Conservation (phyloP, 2,888 invertebrate genomes). For the Alsophila aescularia region DNA sequence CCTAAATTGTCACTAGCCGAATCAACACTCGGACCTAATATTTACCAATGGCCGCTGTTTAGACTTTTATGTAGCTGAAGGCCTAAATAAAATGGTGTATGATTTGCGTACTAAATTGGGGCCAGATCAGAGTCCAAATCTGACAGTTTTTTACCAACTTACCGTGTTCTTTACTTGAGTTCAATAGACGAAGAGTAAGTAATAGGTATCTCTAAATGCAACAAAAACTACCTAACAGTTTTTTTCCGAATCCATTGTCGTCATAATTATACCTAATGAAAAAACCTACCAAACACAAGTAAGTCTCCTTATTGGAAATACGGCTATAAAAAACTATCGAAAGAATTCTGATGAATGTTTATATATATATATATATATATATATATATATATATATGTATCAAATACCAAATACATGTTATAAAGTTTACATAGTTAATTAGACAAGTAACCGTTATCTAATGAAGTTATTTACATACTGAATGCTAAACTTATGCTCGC, state of each 20-base stretch:
- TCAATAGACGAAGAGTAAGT: background rate
- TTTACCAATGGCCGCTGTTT: slow-evolving; percentile 3
- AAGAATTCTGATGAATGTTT: background rate
- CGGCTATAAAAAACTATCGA: background rate
- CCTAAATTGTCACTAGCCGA: background rate
- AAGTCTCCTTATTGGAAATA: no score
- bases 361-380: no score
- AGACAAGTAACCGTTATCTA: slow-evolving; percentile 28
- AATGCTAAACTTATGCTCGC: slow-evolving; percentile 21
- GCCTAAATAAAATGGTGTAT: background rate
- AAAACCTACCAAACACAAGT: background rate
- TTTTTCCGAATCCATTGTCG: background rate
- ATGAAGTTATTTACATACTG: slow-evolving; percentile 31
- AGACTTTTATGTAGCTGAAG: background rate
- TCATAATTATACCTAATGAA: background rate
- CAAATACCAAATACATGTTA: background rate
- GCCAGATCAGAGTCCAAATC: background rate
- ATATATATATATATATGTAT: no score
- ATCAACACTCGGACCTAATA: background rate
- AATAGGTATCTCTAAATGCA: background rate
- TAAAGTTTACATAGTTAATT: slow-evolving; percentile 7
- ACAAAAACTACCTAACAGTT: no score
- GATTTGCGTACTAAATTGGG: slow-evolving; percentile 1
- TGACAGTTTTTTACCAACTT: background rate
- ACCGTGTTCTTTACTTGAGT: background rate